These are phyloP conservation scores for Agonopterix arenella DNA, from an alignment of 2,888 invertebrate genomes.

Conservation along the genomic window DNA sequence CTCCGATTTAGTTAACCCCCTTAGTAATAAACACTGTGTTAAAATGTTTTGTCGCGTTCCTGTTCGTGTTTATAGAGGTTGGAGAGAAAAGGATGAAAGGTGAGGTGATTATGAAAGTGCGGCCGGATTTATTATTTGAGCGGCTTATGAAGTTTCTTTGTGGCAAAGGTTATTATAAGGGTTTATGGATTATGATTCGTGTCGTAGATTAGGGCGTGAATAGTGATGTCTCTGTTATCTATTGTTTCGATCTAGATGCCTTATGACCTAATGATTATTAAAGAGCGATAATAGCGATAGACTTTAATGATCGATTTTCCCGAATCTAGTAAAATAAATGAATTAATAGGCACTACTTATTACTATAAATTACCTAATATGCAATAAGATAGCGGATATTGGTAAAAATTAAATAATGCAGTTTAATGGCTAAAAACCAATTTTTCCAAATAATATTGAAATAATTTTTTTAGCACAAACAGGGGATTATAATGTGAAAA, in stretches of 20 bases:
- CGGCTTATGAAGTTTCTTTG: constrained; percentile 44
- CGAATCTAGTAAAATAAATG: too few relatives aligned
- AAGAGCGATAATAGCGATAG: too few relatives aligned
- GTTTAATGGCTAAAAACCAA: too few relatives aligned
- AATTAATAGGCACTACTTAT: too few relatives aligned
- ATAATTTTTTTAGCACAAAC: too few relatives aligned
- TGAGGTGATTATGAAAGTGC: constrained; percentile 39
- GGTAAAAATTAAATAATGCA: too few relatives aligned
- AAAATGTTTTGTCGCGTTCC: constrained; percentile 28
- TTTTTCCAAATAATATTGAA: too few relatives aligned
- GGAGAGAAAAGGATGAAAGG: constrained; percentile 19
- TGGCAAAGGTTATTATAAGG: constrained; percentile 14
- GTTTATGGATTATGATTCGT: constrained; percentile 5
- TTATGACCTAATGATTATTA: too few relatives aligned
- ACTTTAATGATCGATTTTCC: too few relatives aligned
- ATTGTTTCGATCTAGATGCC: not conserved
- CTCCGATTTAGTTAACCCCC: constrained; percentile 59
- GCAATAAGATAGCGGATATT: too few relatives aligned
- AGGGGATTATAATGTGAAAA: too few relatives aligned
- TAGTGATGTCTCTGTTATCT: not conserved
- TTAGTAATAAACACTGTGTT: constrained; percentile 52
- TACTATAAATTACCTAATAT: too few relatives aligned
- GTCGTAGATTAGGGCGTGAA: not conserved
- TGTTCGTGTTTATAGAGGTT: constrained; percentile 7
- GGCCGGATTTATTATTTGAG: constrained; percentile 46